A percentile compares a stretch with the other conserved stretches of the same genome.
phyloP scores from a whole-genome alignment of 1,140 invertebrate genomes.

The Leptinotarsa defecta region DNA sequence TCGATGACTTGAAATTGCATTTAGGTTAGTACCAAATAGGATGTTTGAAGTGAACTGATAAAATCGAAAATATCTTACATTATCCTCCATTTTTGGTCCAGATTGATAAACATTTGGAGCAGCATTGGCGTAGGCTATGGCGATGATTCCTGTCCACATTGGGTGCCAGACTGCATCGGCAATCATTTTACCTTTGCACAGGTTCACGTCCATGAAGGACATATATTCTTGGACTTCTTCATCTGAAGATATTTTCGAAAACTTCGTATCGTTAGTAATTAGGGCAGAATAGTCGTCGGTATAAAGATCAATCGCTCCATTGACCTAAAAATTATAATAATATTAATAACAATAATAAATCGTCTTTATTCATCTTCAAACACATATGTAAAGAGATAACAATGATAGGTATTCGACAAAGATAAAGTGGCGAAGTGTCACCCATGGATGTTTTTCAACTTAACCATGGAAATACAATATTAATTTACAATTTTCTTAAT shows the following conservation, averaged over 20 bases:
- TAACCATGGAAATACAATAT: too few species aligned
- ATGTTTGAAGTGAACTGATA: too few species aligned
- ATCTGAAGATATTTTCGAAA: constrained; percentile 26
- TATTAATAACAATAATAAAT: too few species aligned
- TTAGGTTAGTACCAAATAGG: too few species aligned
- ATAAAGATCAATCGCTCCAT: constrained; percentile 68
- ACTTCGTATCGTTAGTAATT: constrained; percentile 17
- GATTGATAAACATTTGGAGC: constrained; percentile 42
- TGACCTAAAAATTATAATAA: constrained; percentile 59
- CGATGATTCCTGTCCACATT: constrained; percentile 67
- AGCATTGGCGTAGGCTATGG: constrained; percentile 65
- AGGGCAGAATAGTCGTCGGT: constrained; percentile 63
- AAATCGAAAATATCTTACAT: constrained; percentile 11
- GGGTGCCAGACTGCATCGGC: constrained; percentile 72
- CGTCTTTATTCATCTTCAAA: too few species aligned
- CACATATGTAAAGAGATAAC: too few species aligned
- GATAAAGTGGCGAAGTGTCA: too few species aligned
- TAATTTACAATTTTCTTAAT: too few species aligned
- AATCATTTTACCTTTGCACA: constrained; percentile 66
- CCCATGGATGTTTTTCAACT: too few species aligned
- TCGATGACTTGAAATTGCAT: too few species aligned
- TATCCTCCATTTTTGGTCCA: constrained; percentile 33
- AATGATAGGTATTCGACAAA: too few species aligned
- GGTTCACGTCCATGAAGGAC: constrained; percentile 65
- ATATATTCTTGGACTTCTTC: constrained; percentile 64